Base-by-base conservation (phyloP, 2,113 vertebrate species). In the Sylvia atricapilla region DNA sequence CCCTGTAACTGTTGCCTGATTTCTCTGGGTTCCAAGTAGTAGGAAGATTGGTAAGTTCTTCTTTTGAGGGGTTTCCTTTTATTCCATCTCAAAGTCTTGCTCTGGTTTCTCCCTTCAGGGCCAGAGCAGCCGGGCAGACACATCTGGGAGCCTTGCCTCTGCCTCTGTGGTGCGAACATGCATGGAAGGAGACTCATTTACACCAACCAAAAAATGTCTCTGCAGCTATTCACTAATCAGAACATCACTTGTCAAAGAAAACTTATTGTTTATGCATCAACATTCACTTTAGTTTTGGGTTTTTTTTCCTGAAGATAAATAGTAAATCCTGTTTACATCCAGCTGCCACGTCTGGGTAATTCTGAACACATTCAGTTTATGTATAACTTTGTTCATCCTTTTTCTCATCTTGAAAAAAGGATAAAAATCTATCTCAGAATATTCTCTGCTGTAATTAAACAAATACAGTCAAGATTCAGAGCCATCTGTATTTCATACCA, bases 361-460 rank as follows among this genome's bases (percentile, higher is more conserved):
- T 90, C 95, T 94, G 95, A 97, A 86, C 28, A 64, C 35, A 31
- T 63, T 94, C 93, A 33, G 22, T 75, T 90, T 89, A 78, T 14
- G 13, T n/a, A 19, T 68, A 47, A n/a, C 43, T 89, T 87, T 47
- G 14, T 62, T 86, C 69, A 75, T 84, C 49, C 92, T 96, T 90
- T 91, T 93, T 66, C 56, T 84, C 83, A 66, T 96, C 72, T 69
- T 91, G 87, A 93, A 94, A 97, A 93, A 78, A 60, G 46, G 53
- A 56, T 75, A 67, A 84, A 93, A 94, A 87, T 72, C 88, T 84
- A 44, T 87, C 95, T 97, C 82, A 84, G 88, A 92, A 87, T 93
- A 72, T 89, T 89, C 94, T 96, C 86, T 63, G 47, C 89, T 95
- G 91, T 96, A 97, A 97, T 97, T 97, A 97, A 97, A 91, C 90